Percentiles rank a stretch among this genome's conserved stretches.
These are phyloP conservation scores for Tringa solitaria DNA, from an alignment of 2,113 vertebrate genomes.

Conservation along the genomic window DNA sequence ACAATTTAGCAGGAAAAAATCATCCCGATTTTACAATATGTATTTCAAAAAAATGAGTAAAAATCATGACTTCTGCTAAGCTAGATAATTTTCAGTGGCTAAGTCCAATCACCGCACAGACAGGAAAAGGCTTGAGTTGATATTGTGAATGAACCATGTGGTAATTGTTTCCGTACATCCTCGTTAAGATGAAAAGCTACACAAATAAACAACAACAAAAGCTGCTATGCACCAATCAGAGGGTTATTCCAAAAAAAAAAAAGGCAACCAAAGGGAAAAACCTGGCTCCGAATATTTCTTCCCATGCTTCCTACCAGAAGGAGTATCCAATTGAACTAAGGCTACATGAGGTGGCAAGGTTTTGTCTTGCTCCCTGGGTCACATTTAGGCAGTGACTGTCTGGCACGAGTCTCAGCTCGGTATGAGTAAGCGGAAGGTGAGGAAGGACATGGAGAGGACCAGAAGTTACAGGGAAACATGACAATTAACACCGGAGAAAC, in stretches of 20 bases:
- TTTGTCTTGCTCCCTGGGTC: not conserved
- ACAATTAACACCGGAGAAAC: not conserved
- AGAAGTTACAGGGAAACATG: not conserved
- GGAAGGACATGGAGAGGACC: slow-evolving; percentile 43
- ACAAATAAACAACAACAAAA: slow-evolving; percentile 71
- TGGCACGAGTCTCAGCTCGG: not conserved
- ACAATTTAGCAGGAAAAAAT: not conserved
- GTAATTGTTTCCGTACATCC: slow-evolving; percentile 69
- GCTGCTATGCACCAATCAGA: not conserved
- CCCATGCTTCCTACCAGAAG: slow-evolving; percentile 23
- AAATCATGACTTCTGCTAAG: not conserved
- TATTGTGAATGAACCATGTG: slow-evolving; percentile 65
- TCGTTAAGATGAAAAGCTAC: slow-evolving; percentile 65
- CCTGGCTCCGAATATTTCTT: not conserved
- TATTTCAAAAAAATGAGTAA: not conserved
- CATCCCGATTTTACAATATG: not conserved
- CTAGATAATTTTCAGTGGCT: slow-evolving; percentile 12
- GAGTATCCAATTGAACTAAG: not conserved
- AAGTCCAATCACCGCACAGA: not conserved
- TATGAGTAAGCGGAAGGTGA: slow-evolving; percentile 63
- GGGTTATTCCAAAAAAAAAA: not conserved
- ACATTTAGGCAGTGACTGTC: not conserved
- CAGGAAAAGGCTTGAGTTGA: slow-evolving; percentile 55
- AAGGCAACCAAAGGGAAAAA: not conserved
- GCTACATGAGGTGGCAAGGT: fast-evolving